Conservation (phyloP, 2,797 vertebrate genomes). For the Notolabrus celidotus region DNA sequence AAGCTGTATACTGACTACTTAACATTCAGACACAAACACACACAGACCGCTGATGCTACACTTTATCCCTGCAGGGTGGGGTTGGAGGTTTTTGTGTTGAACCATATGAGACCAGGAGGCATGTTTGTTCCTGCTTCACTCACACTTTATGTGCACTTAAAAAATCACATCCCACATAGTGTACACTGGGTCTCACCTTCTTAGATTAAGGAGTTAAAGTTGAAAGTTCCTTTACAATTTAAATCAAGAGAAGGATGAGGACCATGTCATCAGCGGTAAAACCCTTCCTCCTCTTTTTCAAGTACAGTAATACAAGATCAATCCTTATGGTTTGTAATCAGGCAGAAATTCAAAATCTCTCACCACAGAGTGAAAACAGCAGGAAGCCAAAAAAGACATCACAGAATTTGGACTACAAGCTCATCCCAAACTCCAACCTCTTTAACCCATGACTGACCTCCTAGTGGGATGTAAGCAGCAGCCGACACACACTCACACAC, state of each 20-base stretch:
- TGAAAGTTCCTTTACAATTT: no score
- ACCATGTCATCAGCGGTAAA: background rate
- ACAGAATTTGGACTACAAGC: conserved; percentile 17
- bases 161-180: conserved; percentile 13
- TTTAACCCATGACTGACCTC: conserved; percentile 57
- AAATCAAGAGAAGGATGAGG: conserved; percentile 15
- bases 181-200: conserved; percentile 23
- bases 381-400: conserved; percentile 37
- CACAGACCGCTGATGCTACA: no score
- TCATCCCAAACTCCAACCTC: conserved; percentile 54
- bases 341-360: background rate
- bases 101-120: conserved; percentile 21
- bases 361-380: conserved; percentile 15
- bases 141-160: conserved; percentile 32
- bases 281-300: background rate
- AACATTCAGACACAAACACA: no score
- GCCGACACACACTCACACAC: conserved; percentile 32
- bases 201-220: conserved; percentile 38
- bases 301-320: background rate
- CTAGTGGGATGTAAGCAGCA: conserved; percentile 27
- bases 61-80: no score
- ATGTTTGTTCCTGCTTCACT: conserved; percentile 49
- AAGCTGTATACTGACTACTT: no score
- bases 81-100: conserved; percentile 20
- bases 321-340: conserved; percentile 1